Conservation (phyloP, 2,113 vertebrate genomes). For the Varanus komodoensis region DNA sequence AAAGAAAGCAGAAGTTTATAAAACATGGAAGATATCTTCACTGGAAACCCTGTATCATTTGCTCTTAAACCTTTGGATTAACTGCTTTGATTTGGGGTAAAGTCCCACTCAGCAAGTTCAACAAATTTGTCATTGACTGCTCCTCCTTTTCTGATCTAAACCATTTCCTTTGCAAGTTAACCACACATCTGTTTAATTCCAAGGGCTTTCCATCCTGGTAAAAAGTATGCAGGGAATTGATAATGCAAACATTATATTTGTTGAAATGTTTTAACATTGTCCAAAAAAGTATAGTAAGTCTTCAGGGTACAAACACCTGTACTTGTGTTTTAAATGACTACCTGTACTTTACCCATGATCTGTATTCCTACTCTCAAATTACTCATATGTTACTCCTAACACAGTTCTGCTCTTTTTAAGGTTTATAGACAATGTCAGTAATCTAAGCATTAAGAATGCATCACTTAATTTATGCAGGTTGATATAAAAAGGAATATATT, state of each 20-base stretch:
- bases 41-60: no score
- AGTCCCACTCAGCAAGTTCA: no score
- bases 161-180: neutral
- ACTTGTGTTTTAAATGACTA: neutral
- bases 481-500: neutral
- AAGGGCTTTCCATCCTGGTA: neutral
- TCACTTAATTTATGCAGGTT: neutral
- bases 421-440: neutral
- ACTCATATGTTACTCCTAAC: neutral
- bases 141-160: neutral
- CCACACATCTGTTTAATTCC: conserved; percentile 1
- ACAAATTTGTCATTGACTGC: neutral
- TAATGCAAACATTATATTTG: neutral
- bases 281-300: neutral
- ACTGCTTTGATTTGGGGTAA: neutral
- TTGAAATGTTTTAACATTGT: neutral
- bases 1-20: no score
- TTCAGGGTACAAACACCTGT: neutral
- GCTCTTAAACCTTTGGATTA: neutral
- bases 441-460: neutral
- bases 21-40: no score
- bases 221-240: neutral
- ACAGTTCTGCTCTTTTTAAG: neutral
- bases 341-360: neutral
- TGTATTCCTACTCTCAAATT: neutral